phyloP scores from a whole-genome alignment of 2,113 vertebrate genomes.

The rat (Rattus norvegicus) region GRCr8 NC_086021.1:114252501-114253000 shows the following conservation, averaged over 20 bases:
- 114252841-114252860: conserved; percentile 51
- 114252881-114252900: neutral
- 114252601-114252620: neutral
- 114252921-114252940: conserved; percentile 14
- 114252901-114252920: neutral
- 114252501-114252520: neutral
- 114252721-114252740: conserved; percentile 27
- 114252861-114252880: conserved; percentile 36
- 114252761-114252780: conserved; percentile 48
- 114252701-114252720: neutral
- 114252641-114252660: neutral
- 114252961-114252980: neutral
- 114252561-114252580: neutral
- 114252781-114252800: neutral
- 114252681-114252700: conserved; percentile 54
- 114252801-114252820: neutral
- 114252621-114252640: neutral
- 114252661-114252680: conserved; percentile 28
- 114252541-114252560: neutral
- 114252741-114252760: neutral
- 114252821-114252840: conserved; percentile 53
- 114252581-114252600: neutral
- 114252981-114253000: neutral
- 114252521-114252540: neutral
- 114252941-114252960: neutral